Conservation (phyloP, 2,888 invertebrate species). For the Entomobrya multifasciata region DNA sequence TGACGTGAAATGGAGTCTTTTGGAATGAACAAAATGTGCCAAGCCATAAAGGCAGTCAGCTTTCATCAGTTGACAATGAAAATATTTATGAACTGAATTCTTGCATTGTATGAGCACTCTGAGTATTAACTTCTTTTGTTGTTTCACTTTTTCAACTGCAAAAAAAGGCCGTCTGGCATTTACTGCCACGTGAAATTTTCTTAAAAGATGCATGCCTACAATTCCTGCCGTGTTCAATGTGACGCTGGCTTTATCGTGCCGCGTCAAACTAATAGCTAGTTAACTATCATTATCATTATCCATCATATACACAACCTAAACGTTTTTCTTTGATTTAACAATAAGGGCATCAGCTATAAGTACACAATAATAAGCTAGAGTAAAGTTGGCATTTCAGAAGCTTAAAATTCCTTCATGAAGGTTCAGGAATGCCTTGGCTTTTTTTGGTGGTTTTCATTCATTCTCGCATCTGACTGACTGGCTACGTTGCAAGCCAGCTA, state of each 20-base stretch:
- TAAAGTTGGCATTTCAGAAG: slow-evolving; percentile 22
- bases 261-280: slow-evolving; percentile 17
- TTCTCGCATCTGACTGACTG: neutral
- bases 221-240: too few relatives aligned
- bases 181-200: slow-evolving; percentile 50
- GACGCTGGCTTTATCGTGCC: neutral
- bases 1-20: slow-evolving; percentile 34
- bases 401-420: slow-evolving; percentile 60
- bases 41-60: slow-evolving; percentile 53
- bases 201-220: neutral
- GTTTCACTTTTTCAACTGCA: neutral
- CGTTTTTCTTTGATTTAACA: slow-evolving; percentile 7
- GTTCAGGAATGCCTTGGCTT: slow-evolving; percentile 26
- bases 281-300: slow-evolving; percentile 12
- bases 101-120: slow-evolving; percentile 18
- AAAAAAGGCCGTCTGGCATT: neutral
- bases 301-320: neutral
- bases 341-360: neutral
- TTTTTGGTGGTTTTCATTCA: slow-evolving; percentile 16
- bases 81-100: slow-evolving; percentile 64
- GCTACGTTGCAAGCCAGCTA: neutral
- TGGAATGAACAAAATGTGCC: slow-evolving; percentile 28
- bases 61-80: slow-evolving; percentile 65
- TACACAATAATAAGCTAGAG: too few relatives aligned
- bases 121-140: slow-evolving; percentile 45